A percentile compares a stretch with the other conserved stretches of the same genome.
These are phyloP conservation scores for Oceanites oceanicus DNA, from an alignment of 2,113 vertebrate genomes.

Conservation along the genomic window DNA sequence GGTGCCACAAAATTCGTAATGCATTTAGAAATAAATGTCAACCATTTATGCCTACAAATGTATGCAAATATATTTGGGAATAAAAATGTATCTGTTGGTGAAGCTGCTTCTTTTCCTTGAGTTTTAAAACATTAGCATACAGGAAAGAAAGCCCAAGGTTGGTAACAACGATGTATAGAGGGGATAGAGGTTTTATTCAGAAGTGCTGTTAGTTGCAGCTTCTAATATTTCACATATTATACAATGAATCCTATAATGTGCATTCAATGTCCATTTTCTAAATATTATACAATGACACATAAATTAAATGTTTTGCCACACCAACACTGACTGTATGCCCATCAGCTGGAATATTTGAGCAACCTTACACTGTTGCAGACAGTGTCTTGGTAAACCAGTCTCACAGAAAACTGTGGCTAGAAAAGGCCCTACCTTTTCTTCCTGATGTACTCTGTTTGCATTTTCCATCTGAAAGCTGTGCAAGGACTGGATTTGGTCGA, in stretches of 20 bases:
- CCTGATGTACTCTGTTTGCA: conserved; percentile 75
- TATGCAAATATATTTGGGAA: not conserved
- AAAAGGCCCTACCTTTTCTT: conserved; percentile 82
- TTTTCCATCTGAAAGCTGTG: conserved; percentile 85
- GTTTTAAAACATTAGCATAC: not conserved
- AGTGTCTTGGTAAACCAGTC: not conserved
- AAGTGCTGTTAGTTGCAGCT: not conserved
- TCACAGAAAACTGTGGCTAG: not conserved
- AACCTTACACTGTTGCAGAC: not conserved
- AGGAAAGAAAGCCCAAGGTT: not conserved
- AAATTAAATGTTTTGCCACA: not conserved
- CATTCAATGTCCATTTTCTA: not conserved
- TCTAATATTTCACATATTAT: not conserved
- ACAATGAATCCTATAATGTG: not conserved
- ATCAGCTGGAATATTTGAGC: not conserved
- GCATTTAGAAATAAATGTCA: not conserved
- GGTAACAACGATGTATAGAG: not conserved
- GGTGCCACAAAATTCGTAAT: not conserved
- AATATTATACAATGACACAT: not conserved
- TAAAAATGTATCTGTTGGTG: not conserved
- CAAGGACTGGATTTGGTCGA: conserved; percentile 79
- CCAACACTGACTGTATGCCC: not conserved
- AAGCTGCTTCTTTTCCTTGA: not conserved
- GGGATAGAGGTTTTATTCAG: not conserved
- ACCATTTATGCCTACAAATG: not conserved